These are phyloP conservation scores for Muricea muricata DNA, from an alignment of 92 coral and sea anemone species.

Conservation along the genomic window DNA sequence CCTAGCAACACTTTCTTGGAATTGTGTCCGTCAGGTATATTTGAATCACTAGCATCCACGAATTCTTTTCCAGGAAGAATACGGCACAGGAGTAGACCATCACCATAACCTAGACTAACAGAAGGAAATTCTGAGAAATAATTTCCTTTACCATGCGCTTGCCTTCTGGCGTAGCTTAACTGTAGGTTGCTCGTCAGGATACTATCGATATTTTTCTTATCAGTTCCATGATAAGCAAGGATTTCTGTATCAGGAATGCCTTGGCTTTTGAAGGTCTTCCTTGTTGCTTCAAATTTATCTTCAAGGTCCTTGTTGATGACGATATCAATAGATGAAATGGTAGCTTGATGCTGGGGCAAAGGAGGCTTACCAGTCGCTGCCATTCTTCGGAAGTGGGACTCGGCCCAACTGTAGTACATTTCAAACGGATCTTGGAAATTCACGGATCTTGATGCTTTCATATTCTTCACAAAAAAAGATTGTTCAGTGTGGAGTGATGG, in stretches of 20 bases:
- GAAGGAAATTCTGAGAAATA: constrained; percentile 39
- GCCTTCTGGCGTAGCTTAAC: constrained; percentile 23
- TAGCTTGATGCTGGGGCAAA: neutral
- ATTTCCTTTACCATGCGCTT: constrained; percentile 37
- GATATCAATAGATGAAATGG: constrained; percentile 25
- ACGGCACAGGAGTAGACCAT: neutral
- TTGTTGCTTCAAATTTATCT: constrained; percentile 25
- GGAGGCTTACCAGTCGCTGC: neutral
- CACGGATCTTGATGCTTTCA: neutral
- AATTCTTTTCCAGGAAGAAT: neutral
- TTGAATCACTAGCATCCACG: neutral
- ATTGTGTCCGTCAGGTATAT: neutral
- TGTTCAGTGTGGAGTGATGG: too few relatives aligned
- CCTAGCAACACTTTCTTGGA: neutral
- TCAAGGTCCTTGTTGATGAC: constrained; percentile 41
- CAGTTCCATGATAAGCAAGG: constrained; percentile 44
- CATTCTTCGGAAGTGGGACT: constrained; percentile 11
- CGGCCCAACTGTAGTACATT: constrained; percentile 15
- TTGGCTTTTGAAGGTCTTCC: constrained; percentile 3
- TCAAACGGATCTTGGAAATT: constrained; percentile 23
- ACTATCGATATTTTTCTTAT: constrained; percentile 29
- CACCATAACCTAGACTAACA: constrained; percentile 1
- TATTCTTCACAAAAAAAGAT: neutral
- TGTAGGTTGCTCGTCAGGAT: constrained; percentile 37
- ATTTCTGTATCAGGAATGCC: constrained; percentile 35